phyloP scores from a whole-genome alignment of 2,113 vertebrate species.

The Archocentrus centrarchus region DNA sequence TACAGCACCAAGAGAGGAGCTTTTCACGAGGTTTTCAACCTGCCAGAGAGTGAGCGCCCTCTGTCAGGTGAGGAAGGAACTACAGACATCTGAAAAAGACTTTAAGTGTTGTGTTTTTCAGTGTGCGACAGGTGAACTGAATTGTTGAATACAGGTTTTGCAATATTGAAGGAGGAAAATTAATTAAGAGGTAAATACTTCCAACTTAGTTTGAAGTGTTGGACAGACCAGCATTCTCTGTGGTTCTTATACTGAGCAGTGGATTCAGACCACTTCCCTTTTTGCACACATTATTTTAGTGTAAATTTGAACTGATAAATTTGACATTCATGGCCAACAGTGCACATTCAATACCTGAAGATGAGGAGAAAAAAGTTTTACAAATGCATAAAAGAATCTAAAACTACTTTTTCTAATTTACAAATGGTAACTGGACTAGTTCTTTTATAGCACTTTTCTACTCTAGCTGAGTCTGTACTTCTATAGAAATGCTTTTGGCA shows the following conservation, averaged over 20 bases:
- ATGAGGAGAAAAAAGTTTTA: neutral
- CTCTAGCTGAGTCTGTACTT: neutral
- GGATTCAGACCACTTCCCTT: neutral
- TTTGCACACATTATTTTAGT: neutral
- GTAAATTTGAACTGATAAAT: neutral
- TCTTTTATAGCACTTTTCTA: no score
- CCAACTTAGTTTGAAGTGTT: neutral
- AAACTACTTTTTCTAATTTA: no score
- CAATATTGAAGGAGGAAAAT: neutral
- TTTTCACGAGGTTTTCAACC: slow-evolving; percentile 94
- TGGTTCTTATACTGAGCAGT: neutral
- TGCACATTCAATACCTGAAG: neutral
- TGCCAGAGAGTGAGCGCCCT: slow-evolving; percentile 92
- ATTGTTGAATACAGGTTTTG: no score
- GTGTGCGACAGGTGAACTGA: no score
- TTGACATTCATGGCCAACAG: neutral
- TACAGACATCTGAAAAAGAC: neutral
- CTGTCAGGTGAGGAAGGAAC: slow-evolving; percentile 83
- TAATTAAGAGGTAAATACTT: neutral
- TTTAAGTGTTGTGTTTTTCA: no score
- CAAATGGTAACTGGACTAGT: neutral
- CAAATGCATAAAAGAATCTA: neutral
- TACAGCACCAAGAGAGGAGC: slow-evolving; percentile 90
- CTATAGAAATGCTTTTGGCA: neutral
- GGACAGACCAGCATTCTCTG: neutral